Evolutionary conservation across 2,797 vertebrate genomes (phyloP).

Genomic region (Pelodytes ibericus): DNA sequence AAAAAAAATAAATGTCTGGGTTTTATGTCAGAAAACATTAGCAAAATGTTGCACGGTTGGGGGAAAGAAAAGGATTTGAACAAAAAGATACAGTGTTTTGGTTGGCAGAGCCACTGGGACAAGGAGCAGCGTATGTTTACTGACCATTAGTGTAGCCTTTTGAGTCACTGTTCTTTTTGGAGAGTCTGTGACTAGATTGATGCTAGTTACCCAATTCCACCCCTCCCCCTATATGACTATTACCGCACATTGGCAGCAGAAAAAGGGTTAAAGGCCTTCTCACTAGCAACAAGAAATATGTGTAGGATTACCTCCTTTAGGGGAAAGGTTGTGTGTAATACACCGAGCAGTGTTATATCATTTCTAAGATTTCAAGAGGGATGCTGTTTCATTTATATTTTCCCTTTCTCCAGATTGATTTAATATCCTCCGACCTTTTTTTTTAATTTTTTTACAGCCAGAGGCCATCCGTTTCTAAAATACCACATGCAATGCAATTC

Average conservation of each 20-base stretch:
- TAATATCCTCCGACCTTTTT: not conserved
- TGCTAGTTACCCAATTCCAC: no score
- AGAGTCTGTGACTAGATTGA: not conserved
- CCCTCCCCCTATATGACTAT: not conserved
- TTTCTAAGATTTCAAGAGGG: not conserved
- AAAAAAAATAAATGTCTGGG: slow-evolving; percentile 68
- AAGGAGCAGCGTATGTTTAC: slow-evolving; percentile 1
- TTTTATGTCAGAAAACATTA: slow-evolving; percentile 76
- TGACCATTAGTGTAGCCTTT: slow-evolving; percentile 13
- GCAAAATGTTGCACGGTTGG: slow-evolving; percentile 64
- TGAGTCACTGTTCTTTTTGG: not conserved
- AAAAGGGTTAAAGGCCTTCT: not conserved
- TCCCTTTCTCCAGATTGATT: not conserved
- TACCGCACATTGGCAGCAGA: slow-evolving; percentile 22
- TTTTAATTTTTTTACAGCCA: not conserved
- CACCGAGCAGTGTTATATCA: not conserved
- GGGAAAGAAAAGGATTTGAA: slow-evolving; percentile 13
- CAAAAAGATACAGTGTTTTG: slow-evolving; percentile 19
- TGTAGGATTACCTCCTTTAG: not conserved
- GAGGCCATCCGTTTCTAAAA: not conserved
- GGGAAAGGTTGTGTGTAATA: not conserved
- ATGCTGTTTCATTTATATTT: not conserved
- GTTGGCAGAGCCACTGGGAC: slow-evolving; percentile 12
- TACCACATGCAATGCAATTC: not conserved
- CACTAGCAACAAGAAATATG: not conserved